phyloP scores from a whole-genome alignment of 2,113 vertebrate species.

The Trinectes maculatus region DNA sequence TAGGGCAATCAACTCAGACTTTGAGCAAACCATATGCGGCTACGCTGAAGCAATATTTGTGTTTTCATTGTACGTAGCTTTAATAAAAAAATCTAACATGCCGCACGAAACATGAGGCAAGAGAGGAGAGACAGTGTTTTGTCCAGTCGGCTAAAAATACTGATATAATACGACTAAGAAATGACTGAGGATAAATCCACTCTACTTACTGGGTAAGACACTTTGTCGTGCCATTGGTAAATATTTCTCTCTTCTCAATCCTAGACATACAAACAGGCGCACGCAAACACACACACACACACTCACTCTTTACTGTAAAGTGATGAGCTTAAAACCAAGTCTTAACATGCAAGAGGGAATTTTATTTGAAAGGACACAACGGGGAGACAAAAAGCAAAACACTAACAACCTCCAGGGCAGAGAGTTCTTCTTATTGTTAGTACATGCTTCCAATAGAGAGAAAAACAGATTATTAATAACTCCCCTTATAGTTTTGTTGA shows the following conservation, averaged over 20 bases:
- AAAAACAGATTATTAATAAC: slow-evolving; percentile 68
- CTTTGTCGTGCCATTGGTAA: slow-evolving; percentile 29
- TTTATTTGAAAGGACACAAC: slow-evolving; percentile 21
- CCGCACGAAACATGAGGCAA: too few species aligned
- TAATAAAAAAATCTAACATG: too few species aligned
- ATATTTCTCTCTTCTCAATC: slow-evolving; percentile 22
- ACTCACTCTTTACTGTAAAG: slow-evolving; percentile 11
- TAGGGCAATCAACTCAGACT: slow-evolving; percentile 7
- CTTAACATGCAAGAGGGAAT: slow-evolving; percentile 17
- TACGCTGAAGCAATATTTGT: slow-evolving; percentile 3
- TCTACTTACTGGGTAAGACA: slow-evolving; percentile 29
- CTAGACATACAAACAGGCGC: slow-evolving; percentile 1
- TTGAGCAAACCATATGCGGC: slow-evolving; percentile 11
- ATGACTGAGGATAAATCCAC: slow-evolving; percentile 29
- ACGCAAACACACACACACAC: not conserved
- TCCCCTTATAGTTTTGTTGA: slow-evolving; percentile 65
- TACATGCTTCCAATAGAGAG: slow-evolving; percentile 44
- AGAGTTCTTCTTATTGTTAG: slow-evolving; percentile 29
- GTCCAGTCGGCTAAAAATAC: slow-evolving; percentile 23
- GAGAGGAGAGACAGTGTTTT: not conserved
- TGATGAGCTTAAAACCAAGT: slow-evolving; percentile 20
- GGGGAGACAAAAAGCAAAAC: slow-evolving; percentile 23
- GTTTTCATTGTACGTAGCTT: slow-evolving; percentile 1
- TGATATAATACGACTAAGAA: slow-evolving; percentile 45
- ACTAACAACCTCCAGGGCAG: slow-evolving; percentile 19